Conservation (phyloP, 2,797 vertebrate genomes). For the Fringilla coelebs region DNA sequence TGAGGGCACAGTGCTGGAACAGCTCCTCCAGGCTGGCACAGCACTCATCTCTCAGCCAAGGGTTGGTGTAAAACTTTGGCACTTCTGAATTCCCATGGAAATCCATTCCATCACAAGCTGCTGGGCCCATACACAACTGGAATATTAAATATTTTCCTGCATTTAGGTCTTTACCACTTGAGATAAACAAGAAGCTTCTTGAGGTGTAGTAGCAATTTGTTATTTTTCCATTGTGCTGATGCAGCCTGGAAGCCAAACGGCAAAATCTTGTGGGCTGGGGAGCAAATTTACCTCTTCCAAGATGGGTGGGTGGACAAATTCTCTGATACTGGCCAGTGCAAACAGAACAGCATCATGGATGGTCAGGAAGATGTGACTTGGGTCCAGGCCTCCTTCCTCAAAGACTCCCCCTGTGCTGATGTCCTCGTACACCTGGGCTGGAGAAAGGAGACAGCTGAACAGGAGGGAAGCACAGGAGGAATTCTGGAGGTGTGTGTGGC, state of each 20-base stretch:
- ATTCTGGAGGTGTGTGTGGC: not conserved
- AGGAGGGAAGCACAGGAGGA: not conserved
- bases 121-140: fast-evolving
- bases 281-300: slow-evolving; percentile 61
- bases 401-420: slow-evolving; percentile 87
- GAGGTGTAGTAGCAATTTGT: not conserved
- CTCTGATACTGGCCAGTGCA: slow-evolving; percentile 73
- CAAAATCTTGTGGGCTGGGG: not conserved
- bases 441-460: not conserved
- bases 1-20: not conserved
- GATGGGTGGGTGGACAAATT: not conserved
- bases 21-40: not conserved
- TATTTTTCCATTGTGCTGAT: not conserved
- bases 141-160: not conserved
- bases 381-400: slow-evolving; percentile 81
- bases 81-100: not conserved
- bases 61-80: not conserved
- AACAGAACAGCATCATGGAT: slow-evolving; percentile 88
- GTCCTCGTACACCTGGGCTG: slow-evolving; percentile 91
- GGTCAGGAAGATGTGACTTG: slow-evolving; percentile 83
- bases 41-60: not conserved
- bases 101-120: not conserved
- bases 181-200: not conserved
- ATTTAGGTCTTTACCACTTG: not conserved
- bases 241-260: not conserved